Percentiles rank a stretch among this genome's conserved stretches.
Conservation (phyloP, 2,797 vertebrate genomes). For the Heteromormyrus szaboi region DNA sequence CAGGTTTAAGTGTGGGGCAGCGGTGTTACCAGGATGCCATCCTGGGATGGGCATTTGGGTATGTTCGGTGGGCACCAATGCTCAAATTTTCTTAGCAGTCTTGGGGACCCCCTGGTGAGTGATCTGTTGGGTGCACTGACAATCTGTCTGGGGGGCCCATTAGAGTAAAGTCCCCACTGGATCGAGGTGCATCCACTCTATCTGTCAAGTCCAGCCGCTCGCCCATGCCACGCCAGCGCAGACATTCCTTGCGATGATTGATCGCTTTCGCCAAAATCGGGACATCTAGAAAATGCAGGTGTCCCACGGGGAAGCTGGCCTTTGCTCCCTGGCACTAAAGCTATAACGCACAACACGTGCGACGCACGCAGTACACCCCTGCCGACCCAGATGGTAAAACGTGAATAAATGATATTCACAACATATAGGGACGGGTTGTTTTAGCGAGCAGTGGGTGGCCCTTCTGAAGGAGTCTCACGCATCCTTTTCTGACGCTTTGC, state of each 20-base stretch:
- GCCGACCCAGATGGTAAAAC: not conserved
- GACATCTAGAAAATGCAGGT: slow-evolving; percentile 46
- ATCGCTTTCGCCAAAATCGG: slow-evolving; percentile 34
- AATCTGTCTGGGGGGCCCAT: not conserved
- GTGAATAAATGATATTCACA: not conserved
- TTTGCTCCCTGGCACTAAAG: not conserved
- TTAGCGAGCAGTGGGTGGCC: not conserved
- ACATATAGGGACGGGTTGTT: not conserved
- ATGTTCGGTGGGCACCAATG: not conserved
- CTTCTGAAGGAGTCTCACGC: not conserved
- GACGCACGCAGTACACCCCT: not conserved
- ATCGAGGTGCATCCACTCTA: not conserved
- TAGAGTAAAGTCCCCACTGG: not conserved
- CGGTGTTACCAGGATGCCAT: not conserved
- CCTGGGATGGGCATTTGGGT: not conserved
- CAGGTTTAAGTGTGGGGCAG: not conserved
- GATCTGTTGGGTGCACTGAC: not conserved
- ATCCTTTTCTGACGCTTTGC: not conserved
- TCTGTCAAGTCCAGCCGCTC: slow-evolving; percentile 36
- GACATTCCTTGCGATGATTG: slow-evolving; percentile 47
- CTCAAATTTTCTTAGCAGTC: not conserved
- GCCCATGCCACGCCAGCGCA: slow-evolving; percentile 38
- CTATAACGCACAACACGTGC: not conserved
- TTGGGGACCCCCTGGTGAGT: not conserved
- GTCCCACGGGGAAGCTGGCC: slow-evolving; percentile 1